Base-by-base conservation (phyloP, 2,888 invertebrate species). In the Callyntrura guangdongensis region DNA sequence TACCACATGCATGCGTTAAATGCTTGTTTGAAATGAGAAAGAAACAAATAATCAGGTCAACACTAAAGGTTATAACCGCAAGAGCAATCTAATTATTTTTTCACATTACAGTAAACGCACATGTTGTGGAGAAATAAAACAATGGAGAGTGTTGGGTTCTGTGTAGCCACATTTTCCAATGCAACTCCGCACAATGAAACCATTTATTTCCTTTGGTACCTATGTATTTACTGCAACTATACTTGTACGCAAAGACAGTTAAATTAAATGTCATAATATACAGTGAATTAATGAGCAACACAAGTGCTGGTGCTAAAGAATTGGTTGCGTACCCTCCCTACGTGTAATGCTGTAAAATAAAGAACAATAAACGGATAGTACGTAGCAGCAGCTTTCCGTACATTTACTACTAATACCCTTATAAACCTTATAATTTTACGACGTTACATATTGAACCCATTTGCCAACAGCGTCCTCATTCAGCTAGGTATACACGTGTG, bases 361-460 rank as follows among this genome's bases (percentile, higher is more conserved):
- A 36, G 45, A 17, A 8, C 45, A 17, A 72, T 72, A 72, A 72
- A 72, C n/a, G 45, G 9, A 69, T 72, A 27, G 36, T 2, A 53
- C n/a, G 53, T 53, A n/a, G 72, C 45, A 72, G 45, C 72, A 12
- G 64, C 22, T 1, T n/a, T 8, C 11, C 8, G 81, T 36, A 36
- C 56, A 79, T n/a, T 12, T 74, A 74, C 47, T n/a, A 79, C 27
- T 56, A n/a, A 79, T 25, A 25, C 59, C 59, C 47, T 20, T 49
- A 22, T n/a, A 49, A 49, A 53, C 74, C 47, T 64, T 61, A 36
- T 36, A 82, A 64, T 82, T 82, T 81, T 61, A 82, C 20, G 45
- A 47, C 82, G 53, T 84, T 69, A 83, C 83, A 84, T 84, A 84
- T 56, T 69, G 22, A 14, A 53, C 49, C 49, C 74, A 22, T 49